Base-by-base conservation (phyloP, 2,797 vertebrate species). In the Diplodus sargus region DNA sequence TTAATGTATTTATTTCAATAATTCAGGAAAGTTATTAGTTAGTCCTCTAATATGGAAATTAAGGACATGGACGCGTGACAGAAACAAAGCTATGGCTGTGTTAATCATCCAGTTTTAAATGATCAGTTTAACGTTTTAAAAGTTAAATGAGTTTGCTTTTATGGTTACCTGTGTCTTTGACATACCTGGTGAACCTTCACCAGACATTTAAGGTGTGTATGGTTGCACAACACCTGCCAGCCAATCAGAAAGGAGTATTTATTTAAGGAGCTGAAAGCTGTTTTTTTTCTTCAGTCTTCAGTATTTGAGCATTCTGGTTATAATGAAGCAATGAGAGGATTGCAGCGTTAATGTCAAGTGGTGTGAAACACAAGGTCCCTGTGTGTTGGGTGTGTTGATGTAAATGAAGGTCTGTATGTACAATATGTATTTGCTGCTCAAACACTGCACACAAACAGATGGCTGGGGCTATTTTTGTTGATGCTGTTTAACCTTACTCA, bases 401-500 rank as follows among this genome's bases (percentile, higher is more conserved):
- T 52, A 34, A 34, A n/a, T 23, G 61, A 20, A 15, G 15, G 63
- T 56, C 5, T 66, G 62, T 42, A 13, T 66, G 57, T 76, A 39
- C 62, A 63, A 45, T 42, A 60, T 76, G 73, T 34, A 25, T 74
- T 39, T 52, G 42, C 73, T 66, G 52, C 80, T 85, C 47, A 61
- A 66, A 72, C 42, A 12, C 70, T 69, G 71, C 80, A 7, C 56
- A 30, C 20, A 72, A 87, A 61, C 87, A 91, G 88, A 91, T 90
- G 89, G 85, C 61, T 20, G 0, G 5, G 15, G 76, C 76, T 85
- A 81, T 90, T 89, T 91, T 75, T 34, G 79, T 81, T 88, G 67
- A 83, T 30, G 83, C 76, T 66, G 66, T 85, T 84, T 87, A 90
- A 89, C 88, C 83, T 87, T 83, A 76, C 70, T 83, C 53, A 90